Base-by-base conservation (phyloP, 2,113 vertebrate species). In the Alces alces region DNA sequence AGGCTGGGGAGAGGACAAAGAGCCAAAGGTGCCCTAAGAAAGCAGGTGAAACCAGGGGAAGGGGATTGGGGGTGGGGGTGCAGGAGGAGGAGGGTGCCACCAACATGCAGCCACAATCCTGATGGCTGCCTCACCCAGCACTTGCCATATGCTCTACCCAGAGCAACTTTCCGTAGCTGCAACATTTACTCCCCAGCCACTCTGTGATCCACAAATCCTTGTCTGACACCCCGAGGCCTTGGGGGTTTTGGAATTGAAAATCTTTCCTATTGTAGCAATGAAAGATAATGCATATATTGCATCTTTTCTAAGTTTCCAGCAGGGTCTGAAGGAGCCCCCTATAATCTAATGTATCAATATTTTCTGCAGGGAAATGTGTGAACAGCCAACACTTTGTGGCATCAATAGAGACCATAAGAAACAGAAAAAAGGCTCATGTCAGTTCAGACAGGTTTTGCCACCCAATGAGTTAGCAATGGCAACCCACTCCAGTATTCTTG, bases 31-130 rank as follows among this genome's bases (percentile, higher is more conserved):
- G 39, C 7, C 16, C 10, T 43, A 50, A 66, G 10, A 76, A 54
- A 60, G 52, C n/a, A 30, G 16, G 12, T 23, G 57, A 21, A 85
- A 15, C 21, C 36, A 19, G 19, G 61, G 47, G 27, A 23, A 83
- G n/a, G 11, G 47, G 27, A 9, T 10, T 9, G 7, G 52, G 1
- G 23, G n/a, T n/a, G n/a, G 64, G 28, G 0, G 23, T 10, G 43
- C 33, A 70, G 16, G 21, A 45, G n/a, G 43, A 23, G 76, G 19
- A 13, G 3, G 5, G 8, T 3, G 3, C 5, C 13, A 4, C 10
- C 4, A 8, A 5, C 8, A 0, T 0, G 5, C 12, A 17, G 50
- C 50, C 2, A 4, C 7, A 21, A 3, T 8, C 9, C 45, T 43
- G 14, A 13, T 0, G n/a, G 7, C n/a, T 3, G 21, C 13, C 1